phyloP scores from a whole-genome alignment of 1,140 invertebrate species.

The Scaptomyza montana region DNA sequence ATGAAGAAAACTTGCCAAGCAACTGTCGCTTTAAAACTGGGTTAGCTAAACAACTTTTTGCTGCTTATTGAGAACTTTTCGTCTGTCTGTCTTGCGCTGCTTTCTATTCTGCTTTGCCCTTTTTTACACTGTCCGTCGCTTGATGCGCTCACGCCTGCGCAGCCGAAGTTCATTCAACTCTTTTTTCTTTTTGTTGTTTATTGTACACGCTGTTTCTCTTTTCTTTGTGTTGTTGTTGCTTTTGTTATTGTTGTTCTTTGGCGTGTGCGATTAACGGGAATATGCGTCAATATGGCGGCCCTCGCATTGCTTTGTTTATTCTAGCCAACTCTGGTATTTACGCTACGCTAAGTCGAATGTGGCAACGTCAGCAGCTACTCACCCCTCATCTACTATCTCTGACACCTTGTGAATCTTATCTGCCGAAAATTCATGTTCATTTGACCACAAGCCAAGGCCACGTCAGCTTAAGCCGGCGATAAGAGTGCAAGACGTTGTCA shows the following conservation, averaged over 20 bases:
- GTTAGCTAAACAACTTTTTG: conserved; percentile 56
- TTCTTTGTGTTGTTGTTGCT: conserved; percentile 32
- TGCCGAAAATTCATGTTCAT: conserved; percentile 12
- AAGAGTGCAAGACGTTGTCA: conserved; percentile 44
- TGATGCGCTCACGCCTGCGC: conserved; percentile 55
- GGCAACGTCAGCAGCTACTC: conserved; percentile 41
- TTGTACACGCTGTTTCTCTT: conserved; percentile 12
- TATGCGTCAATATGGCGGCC: conserved; percentile 55
- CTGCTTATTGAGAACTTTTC: conserved; percentile 29
- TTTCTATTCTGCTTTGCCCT: conserved; percentile 70
- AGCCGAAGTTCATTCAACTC: conserved; percentile 73
- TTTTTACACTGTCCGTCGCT: conserved; percentile 38
- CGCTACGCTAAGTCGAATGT: conserved; percentile 13
- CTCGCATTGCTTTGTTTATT: conserved; percentile 55
- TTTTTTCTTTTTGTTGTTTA: conserved; percentile 21
- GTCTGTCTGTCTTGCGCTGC: conserved; percentile 46
- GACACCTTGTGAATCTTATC: conserved; percentile 32
- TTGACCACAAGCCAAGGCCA: conserved; percentile 41
- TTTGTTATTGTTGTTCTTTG: conserved; percentile 20
- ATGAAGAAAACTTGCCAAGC: conserved; percentile 41
- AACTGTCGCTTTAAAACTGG: conserved; percentile 46
- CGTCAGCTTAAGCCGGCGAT: conserved; percentile 48
- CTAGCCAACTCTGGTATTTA: conserved; percentile 39
- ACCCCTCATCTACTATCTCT: neutral
- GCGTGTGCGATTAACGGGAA: conserved; percentile 57